phyloP scores from a whole-genome alignment of 2,113 vertebrate species.

The Crotalus helleri region DNA sequence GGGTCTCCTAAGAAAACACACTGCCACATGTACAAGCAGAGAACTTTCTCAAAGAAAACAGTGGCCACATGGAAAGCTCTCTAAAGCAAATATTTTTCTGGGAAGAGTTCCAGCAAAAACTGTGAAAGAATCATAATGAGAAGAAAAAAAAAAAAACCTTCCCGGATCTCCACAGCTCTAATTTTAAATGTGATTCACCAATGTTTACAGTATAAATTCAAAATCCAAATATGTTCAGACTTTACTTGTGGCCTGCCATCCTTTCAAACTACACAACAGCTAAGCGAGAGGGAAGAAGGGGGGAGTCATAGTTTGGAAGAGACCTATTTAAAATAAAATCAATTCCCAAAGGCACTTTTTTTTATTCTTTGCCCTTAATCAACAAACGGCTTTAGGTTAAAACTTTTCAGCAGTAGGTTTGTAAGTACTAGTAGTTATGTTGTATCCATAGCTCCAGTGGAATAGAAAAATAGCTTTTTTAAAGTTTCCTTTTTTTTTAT shows the following conservation, averaged over 20 bases:
- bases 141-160: neutral
- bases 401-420: neutral
- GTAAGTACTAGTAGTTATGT: neutral
- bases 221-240: neutral
- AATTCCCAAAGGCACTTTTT: neutral
- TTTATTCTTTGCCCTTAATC: neutral
- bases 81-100: slow-evolving; percentile 23
- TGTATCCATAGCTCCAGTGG: neutral
- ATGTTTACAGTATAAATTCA: neutral
- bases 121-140: slow-evolving; percentile 1
- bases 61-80: neutral
- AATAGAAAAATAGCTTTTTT: neutral
- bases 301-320: neutral
- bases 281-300: neutral
- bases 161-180: neutral
- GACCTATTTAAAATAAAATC: neutral
- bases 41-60: slow-evolving; percentile 24
- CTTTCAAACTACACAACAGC: neutral
- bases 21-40: slow-evolving; percentile 38
- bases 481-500: neutral
- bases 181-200: neutral
- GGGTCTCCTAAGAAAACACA: neutral
- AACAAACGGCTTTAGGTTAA: neutral
- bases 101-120: slow-evolving; percentile 18
- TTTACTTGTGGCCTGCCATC: neutral